Conservation (phyloP, 2,113 vertebrate genomes). For the Oryctolagus cuniculus region mOryCun1.1 NC_091435.1:76948001-76948500, state of each 20-base stretch:
- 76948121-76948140: neutral
- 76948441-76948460: neutral
- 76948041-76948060: neutral
- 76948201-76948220: neutral
- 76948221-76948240: neutral
- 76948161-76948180: neutral
- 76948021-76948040: neutral
- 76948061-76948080: neutral
- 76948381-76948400: neutral
- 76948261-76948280: constrained; percentile 5
- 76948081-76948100: neutral
- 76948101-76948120: neutral
- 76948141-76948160: neutral
- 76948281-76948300: neutral
- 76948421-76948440: neutral
- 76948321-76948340: neutral
- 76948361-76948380: neutral
- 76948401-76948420: constrained; percentile 2
- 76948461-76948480: neutral
- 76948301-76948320: constrained; percentile 16
- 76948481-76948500: neutral
- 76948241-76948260: neutral
- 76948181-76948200: neutral
- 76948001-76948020: neutral
- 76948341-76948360: neutral